Evolutionary conservation across 1,140 invertebrate genomes (phyloP), one percentile per base, ranked within the genome.

Genomic region (Acromyrmex charruanus): DNA sequence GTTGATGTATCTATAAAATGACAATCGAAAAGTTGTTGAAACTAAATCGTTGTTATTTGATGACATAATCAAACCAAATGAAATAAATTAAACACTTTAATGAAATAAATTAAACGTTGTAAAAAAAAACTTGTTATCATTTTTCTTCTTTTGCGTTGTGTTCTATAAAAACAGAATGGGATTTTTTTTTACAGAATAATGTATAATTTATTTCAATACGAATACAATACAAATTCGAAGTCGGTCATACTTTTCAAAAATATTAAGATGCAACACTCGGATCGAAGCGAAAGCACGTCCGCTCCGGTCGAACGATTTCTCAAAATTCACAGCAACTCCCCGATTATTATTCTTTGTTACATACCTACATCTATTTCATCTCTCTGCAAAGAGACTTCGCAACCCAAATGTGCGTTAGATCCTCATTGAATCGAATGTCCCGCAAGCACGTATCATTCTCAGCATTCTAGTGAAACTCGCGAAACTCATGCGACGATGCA

Each of bases 391-490:
- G 7, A 65, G 16, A 18, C 2, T 5, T 35, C n/a, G 9, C n/a
- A 44, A 44, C 4, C n/a, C 18, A 69, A 69, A 69, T 18, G 14
- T n/a, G 21, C 14, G n/a, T 49, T 28, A 28, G 3, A 72, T 31
- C 16, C 69, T n/a, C 14, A 39, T 53, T 25, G 21, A 51, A 28
- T 51, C 66, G 5, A 69, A 49, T 25, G n/a, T 69, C 12, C 39
- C 44, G 21, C 66, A n/a, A 44, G 21, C 5, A 4, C 14, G 31
- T 35, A 44, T 44, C n/a, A 25, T 77, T 39, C 31, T 35, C 14
- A 39, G n/a, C n/a, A 59, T 77, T 77, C 31, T 77, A 7, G 68
- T 16, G 28, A 69, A 53, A 74, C 49, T 53, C 18, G 10, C 51
- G 18, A 53, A 55, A 74, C 72, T 74, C 49, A 16, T 10, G 71